These are phyloP conservation scores for Parasteatoda tepidariorum DNA, from an alignment of 1,140 invertebrate species.

Conservation along the genomic window DNA sequence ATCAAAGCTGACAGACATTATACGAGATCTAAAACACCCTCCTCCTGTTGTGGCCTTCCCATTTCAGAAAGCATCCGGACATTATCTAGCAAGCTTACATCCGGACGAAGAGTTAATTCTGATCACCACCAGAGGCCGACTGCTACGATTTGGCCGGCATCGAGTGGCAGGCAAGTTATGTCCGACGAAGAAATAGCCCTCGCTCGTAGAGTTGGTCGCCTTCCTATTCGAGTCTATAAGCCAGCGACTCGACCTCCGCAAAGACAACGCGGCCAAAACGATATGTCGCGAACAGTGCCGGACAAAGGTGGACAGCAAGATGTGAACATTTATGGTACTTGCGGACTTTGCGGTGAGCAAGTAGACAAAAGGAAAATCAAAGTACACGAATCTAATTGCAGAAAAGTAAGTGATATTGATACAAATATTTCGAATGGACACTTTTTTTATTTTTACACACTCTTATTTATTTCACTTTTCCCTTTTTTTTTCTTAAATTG, in stretches of 20 bases:
- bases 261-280: background rate
- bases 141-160: background rate
- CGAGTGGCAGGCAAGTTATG: background rate
- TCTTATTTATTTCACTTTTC: too few relatives aligned
- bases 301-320: background rate
- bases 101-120: too few relatives aligned
- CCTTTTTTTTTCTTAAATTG: background rate
- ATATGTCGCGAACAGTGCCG: background rate
- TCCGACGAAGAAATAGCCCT: background rate
- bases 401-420: constrained; percentile 15
- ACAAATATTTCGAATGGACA: too few relatives aligned
- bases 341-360: constrained; percentile 14
- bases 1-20: background rate
- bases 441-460: too few relatives aligned
- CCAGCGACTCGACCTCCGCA: background rate
- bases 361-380: constrained; percentile 14
- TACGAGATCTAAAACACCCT: background rate
- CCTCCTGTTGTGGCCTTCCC: constrained; percentile 5
- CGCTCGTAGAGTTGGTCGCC: background rate
- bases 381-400: constrained; percentile 10
- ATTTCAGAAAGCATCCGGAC: background rate
- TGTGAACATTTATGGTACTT: background rate
- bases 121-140: background rate
- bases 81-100: background rate
- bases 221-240: constrained; percentile 6